These are phyloP conservation scores for Pseudorasbora parva DNA, from an alignment of 2,113 vertebrate genomes.

Conservation along the genomic window DNA sequence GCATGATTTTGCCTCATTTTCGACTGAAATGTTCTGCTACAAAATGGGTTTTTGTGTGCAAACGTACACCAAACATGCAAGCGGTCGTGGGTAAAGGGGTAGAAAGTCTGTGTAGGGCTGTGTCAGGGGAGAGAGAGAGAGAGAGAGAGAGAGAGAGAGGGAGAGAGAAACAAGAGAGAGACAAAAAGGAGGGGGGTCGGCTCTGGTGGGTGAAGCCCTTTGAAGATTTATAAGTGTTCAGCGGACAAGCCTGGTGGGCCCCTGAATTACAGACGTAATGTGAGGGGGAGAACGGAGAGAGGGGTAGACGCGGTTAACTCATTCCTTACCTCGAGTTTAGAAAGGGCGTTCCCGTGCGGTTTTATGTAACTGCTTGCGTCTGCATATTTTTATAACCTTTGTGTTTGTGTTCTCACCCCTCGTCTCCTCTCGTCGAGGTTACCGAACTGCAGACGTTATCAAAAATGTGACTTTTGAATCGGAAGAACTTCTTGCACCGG, in stretches of 20 bases:
- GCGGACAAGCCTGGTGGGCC: constrained; percentile 83
- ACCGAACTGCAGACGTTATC: background rate
- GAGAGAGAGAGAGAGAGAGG: background rate
- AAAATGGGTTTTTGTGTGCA: background rate
- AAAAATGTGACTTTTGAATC: background rate
- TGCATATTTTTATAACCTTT: background rate
- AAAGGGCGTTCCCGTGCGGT: constrained; percentile 31
- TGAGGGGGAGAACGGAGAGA: constrained; percentile 27
- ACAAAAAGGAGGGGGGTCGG: constrained; percentile 63
- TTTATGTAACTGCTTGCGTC: constrained; percentile 23
- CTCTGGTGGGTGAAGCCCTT: constrained; percentile 76
- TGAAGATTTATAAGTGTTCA: constrained; percentile 90
- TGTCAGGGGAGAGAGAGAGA: background rate
- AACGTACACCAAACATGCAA: background rate
- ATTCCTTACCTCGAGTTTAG: constrained; percentile 51
- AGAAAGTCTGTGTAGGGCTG: constrained; percentile 40
- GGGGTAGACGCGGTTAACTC: constrained; percentile 65
- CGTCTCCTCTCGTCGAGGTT: background rate
- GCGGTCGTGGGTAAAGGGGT: constrained; percentile 59
- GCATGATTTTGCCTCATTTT: background rate
- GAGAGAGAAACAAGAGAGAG: constrained; percentile 42
- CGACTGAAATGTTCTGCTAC: background rate
- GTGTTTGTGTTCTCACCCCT: constrained; percentile 26
- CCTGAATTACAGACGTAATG: constrained; percentile 65
- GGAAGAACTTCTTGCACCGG: background rate